Conservation (phyloP, 2,888 invertebrate species). For the Hemicrepidius hirtus region DNA sequence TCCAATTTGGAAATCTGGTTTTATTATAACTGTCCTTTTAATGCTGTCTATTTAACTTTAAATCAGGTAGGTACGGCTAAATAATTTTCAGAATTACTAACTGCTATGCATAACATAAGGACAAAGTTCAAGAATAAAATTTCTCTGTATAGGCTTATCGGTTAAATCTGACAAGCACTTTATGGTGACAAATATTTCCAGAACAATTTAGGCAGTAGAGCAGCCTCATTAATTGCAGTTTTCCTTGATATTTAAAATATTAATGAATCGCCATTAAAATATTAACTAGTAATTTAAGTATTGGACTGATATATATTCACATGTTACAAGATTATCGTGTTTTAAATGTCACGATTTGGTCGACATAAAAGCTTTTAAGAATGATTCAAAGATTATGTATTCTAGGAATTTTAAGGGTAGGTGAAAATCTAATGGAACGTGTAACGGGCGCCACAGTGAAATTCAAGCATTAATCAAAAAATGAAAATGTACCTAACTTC, state of each 20-base stretch:
- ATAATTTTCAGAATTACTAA: too few relatives aligned
- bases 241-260: constrained; percentile 34
- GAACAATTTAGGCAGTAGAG: not conserved
- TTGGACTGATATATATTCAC: constrained; percentile 11
- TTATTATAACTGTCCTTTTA: too few relatives aligned
- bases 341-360: constrained; percentile 5
- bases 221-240: not conserved
- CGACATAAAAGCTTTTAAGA: not conserved
- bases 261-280: constrained; percentile 16
- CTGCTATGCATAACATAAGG: too few relatives aligned
- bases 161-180: not conserved
- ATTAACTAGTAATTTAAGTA: not conserved
- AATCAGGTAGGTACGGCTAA: too few relatives aligned
- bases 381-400: not conserved
- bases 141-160: not conserved
- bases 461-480: too few relatives aligned
- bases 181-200: constrained; percentile 13
- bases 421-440: not conserved
- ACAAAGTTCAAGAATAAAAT: too few relatives aligned
- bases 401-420: not conserved
- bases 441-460: not conserved
- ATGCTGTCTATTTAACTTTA: too few relatives aligned
- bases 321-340: not conserved
- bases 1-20: too few relatives aligned
- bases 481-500: too few relatives aligned